These are phyloP conservation scores for Fulmarus glacialis DNA, from an alignment of 2,113 vertebrate species.

Conservation along the genomic window DNA sequence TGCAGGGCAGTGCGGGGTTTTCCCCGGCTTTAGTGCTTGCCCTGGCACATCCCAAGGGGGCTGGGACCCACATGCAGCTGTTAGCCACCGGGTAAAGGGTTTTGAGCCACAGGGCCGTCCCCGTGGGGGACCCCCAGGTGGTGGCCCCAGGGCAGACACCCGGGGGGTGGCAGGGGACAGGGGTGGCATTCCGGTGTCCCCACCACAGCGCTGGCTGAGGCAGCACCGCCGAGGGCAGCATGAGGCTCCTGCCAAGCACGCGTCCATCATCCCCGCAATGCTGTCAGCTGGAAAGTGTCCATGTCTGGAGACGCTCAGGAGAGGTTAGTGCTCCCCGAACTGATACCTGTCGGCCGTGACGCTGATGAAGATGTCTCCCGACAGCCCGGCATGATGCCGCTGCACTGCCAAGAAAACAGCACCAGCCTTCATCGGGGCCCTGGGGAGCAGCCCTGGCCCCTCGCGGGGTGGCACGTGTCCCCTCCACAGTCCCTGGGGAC, in stretches of 20 bases:
- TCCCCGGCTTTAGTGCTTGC: neutral
- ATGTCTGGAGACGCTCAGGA: neutral
- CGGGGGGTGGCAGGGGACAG: fast-evolving
- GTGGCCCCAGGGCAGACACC: neutral
- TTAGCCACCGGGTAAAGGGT: neutral
- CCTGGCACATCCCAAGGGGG: neutral
- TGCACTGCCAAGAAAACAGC: neutral
- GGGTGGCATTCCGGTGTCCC: fast-evolving
- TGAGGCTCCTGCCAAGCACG: neutral
- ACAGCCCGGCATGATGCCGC: neutral
- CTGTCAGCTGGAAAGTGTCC: neutral
- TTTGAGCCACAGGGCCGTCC: neutral
- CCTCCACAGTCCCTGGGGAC: neutral
- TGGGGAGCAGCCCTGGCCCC: neutral
- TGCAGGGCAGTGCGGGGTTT: neutral
- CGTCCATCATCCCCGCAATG: neutral
- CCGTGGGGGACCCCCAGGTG: neutral
- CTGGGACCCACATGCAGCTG: neutral
- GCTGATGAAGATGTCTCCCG: neutral
- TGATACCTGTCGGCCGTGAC: fast-evolving
- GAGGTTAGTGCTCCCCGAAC: neutral
- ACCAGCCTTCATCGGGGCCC: fast-evolving
- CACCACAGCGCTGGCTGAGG: neutral
- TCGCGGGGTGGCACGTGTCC: fast-evolving
- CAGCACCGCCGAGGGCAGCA: neutral